Conservation (phyloP, 2,797 vertebrate species). For the Enteromius paludinosus region DNA sequence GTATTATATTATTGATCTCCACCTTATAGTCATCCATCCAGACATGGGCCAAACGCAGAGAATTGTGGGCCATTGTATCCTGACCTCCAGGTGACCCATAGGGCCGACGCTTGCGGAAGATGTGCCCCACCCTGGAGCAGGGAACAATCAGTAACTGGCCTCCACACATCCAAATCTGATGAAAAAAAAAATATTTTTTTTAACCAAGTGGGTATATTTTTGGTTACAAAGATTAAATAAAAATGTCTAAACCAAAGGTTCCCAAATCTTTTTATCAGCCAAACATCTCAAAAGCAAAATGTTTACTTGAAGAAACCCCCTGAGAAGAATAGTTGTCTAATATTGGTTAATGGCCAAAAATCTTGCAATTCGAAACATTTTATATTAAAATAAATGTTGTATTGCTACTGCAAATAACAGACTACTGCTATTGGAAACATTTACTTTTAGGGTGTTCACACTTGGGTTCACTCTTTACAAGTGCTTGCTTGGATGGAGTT, state of each 20-base stretch:
- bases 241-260: not conserved
- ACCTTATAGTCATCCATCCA: constrained; percentile 99
- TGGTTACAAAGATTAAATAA: not conserved
- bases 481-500: too few species aligned
- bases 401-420: not conserved
- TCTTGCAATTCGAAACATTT: not conserved
- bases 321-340: not conserved
- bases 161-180: constrained; percentile 98
- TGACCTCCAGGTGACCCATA: constrained; percentile 94
- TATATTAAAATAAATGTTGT: not conserved
- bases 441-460: not conserved
- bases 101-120: constrained; percentile 93
- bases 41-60: constrained; percentile 90
- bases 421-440: not conserved
- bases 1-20: not conserved
- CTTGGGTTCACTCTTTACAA: not conserved
- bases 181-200: not conserved
- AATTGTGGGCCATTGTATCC: constrained; percentile 98
- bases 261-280: not conserved
- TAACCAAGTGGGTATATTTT: not conserved
- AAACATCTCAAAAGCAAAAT: not conserved
- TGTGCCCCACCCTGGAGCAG: constrained; percentile 95
- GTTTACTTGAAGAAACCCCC: not conserved
- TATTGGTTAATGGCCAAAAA: too few species aligned
- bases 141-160: constrained; percentile 92